These are phyloP conservation scores for Melierax canorus DNA, from an alignment of 2,113 vertebrate species.

Conservation along the genomic window DNA sequence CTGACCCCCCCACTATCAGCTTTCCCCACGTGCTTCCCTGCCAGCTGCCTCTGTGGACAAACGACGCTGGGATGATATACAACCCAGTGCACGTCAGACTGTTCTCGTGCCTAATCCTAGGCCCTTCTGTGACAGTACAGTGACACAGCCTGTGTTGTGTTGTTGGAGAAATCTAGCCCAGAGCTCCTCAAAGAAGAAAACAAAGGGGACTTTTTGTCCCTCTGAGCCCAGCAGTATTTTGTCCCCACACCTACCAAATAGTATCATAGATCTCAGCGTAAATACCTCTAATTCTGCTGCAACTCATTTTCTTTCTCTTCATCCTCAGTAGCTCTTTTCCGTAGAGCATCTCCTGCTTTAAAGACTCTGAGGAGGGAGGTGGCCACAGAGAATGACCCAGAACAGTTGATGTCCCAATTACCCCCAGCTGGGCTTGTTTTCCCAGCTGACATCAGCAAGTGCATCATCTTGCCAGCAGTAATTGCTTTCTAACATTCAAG, in stretches of 20 bases:
- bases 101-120: background rate
- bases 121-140: background rate
- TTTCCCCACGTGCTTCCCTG: background rate
- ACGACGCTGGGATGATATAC: background rate
- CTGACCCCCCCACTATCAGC: background rate
- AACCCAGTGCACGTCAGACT: fast-evolving
- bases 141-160: no score
- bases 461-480: background rate
- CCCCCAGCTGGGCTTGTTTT: background rate
- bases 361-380: background rate
- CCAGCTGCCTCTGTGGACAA: background rate
- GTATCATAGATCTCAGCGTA: background rate
- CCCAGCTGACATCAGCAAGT: background rate
- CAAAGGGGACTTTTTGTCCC: background rate
- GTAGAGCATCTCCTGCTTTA: background rate
- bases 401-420: background rate
- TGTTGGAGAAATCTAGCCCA: background rate
- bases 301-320: background rate
- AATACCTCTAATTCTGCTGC: fast-evolving
- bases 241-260: background rate
- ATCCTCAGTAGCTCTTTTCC: background rate
- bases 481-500: background rate
- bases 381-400: background rate
- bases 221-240: background rate
- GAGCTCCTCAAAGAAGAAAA: background rate